A percentile compares a stretch with the other conserved stretches of the same genome.
These are phyloP conservation scores for Amblyjoppa proteus DNA, from an alignment of 2,888 invertebrate genomes.

Conservation along the genomic window DNA sequence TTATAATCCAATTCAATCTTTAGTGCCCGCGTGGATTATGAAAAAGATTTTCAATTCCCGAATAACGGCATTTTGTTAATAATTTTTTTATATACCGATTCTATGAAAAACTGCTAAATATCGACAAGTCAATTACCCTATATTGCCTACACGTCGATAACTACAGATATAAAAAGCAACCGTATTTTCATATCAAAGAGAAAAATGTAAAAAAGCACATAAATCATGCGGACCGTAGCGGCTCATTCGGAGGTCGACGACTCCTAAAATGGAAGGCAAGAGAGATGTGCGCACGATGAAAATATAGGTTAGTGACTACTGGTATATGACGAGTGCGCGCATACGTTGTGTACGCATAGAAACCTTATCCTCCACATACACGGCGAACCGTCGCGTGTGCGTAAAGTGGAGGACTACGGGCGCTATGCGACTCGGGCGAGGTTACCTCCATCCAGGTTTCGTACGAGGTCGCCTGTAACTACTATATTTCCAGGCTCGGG, in stretches of 20 bases:
- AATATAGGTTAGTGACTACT: constrained; percentile 17
- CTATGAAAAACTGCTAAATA: not conserved
- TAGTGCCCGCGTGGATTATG: not conserved
- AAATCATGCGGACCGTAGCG: not conserved
- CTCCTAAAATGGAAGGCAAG: not conserved
- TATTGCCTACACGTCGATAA: not conserved
- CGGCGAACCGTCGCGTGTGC: not conserved
- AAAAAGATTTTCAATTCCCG: not conserved
- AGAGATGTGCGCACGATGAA: constrained; percentile 3
- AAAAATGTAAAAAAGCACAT: not conserved
- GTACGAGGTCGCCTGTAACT: constrained; percentile 70
- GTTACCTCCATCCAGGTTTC: constrained; percentile 46
- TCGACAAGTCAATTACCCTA: not conserved
- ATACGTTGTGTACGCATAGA: constrained; percentile 13
- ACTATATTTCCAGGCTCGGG: constrained; percentile 68
- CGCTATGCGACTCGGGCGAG: constrained; percentile 12
- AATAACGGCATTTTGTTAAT: not conserved
- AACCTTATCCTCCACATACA: constrained; percentile 27
- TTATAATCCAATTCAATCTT: not conserved
- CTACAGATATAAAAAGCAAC: not conserved
- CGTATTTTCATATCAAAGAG: constrained; percentile 4
- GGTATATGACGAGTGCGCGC: constrained; percentile 5
- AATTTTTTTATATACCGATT: not conserved
- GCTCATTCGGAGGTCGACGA: not conserved
- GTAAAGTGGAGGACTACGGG: not conserved